Base-by-base conservation (phyloP, 1,140 invertebrate genomes). In the Copidosoma floridanum region DNA sequence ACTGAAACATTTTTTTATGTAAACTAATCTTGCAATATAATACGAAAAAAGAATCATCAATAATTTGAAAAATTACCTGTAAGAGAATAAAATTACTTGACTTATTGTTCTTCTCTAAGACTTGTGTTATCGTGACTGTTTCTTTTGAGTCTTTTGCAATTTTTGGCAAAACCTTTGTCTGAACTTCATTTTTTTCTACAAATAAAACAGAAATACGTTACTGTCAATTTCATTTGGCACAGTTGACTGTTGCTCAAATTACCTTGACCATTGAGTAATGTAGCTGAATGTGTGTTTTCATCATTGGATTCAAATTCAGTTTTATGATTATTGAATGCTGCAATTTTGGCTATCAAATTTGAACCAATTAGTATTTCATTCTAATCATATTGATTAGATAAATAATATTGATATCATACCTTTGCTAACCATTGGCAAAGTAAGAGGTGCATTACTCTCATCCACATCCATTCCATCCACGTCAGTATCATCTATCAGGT, bases 401-500 rank as follows among this genome's bases (percentile, higher is more conserved):
- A n/a, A n/a, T n/a, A n/a, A n/a, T n/a, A n/a, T n/a, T n/a, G n/a
- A n/a, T 48, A 67, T 1, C 57, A 69, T 64, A 71, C 69, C 66
- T 63, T 73, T 61, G 52, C 71, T 32, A 21, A 65, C 54, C 56
- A 73, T 70, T 60, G 78, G 78, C 26, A 79, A 54, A 20, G 59
- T 23, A 52, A 72, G 44, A 44, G 76, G 76, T 16, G 52, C 41
- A 65, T 73, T 71, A n/a, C 73, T 63, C 6, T 64, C 18, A 52
- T 65, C 38, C 20, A 61, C n/a, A 23, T 74, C 65, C 27, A 64
- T 64, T 41, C 69, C 70, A 65, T 76, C 67, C 56, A 78, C 75
- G 5, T 75, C 64, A 38, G 77, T 75, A 60, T 81, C 77, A 65
- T 79, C 73, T 47, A 68, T 68, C 12, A 77, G 63, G 10, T 80